Evolutionary conservation across 2,113 vertebrate species (phyloP), one percentile per base, ranked within the genome.

Genomic region (Arizona elegans): DNA sequence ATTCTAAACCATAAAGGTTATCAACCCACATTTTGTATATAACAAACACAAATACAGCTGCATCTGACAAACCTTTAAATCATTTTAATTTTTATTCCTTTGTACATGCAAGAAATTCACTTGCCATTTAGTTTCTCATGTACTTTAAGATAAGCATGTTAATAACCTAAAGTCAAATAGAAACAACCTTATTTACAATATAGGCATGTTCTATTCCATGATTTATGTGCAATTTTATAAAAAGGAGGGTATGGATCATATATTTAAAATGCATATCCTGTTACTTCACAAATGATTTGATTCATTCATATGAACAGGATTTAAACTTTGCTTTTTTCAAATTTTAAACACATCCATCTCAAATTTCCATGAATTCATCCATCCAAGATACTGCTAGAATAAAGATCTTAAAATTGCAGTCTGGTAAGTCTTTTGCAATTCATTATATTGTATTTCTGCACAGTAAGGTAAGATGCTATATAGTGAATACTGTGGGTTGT

Each of bases 61-160:
- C 81, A 93, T 55, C 62, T 91, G 91, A 97, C 91, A 95, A 94
- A 94, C 92, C 91, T 96, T 90, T 85, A 92, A 87, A 97, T 87
- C 93, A 19, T 70, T 96, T 97, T 97, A 96, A 96, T 97, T 97
- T 96, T 93, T 91, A 87, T 95, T 96, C 93, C 96, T 86, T 96
- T 94, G 96, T 95, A 96, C 86, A 97, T 93, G 95, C 24, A 10
- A 5, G 43, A 96, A 94, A 94, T 90, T 95, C 75, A 0, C 0
- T 89, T 93, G 95, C 92, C 0, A 1, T 29, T 62, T 91, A 89
- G 70, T 88, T 91, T 94, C 59, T 94, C 0, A 0, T 0, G 93
- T 0, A 90, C 38, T 93, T 11, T 91, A 93, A 96, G 94, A 91
- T 95, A 91, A 92, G 95, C 95, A 92, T 92, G 92, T 97, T 97